Conservation (phyloP, 2,797 vertebrate species). For the Hippocampus kuda region DNA sequence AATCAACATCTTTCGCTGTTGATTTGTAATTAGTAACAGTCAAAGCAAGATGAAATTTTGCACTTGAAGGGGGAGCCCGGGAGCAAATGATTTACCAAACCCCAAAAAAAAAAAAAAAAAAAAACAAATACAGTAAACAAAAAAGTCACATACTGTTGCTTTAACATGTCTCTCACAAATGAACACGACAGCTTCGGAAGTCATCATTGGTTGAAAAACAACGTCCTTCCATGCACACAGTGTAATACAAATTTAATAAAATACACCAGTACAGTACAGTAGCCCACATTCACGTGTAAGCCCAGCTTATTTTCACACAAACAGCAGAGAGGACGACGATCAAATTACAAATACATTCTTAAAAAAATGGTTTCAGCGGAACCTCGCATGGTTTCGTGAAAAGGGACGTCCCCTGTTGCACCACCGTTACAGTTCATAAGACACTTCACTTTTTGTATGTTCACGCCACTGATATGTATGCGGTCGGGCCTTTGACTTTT, state of each 20-base stretch:
- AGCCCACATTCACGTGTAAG: constrained; percentile 98
- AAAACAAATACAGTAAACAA: background rate
- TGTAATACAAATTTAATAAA: constrained; percentile 99
- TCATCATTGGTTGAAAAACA: constrained; percentile 72
- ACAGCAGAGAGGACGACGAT: constrained; percentile 94
- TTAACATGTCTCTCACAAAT: background rate
- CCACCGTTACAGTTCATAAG: constrained; percentile 77
- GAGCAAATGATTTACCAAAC: background rate
- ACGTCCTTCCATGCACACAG: constrained; percentile 89
- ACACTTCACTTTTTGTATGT: constrained; percentile 67
- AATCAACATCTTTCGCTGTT: background rate
- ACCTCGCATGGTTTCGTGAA: constrained; percentile 85
- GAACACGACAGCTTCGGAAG: constrained; percentile 40
- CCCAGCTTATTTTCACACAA: constrained; percentile 98
- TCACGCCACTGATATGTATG: constrained; percentile 71
- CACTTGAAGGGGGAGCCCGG: background rate
- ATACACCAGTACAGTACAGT: constrained; percentile 86
- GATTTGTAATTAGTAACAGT: background rate
- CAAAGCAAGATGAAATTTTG: background rate
- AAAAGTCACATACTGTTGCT: constrained; percentile 4
- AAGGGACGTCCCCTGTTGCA: constrained; percentile 83
- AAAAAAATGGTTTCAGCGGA: constrained; percentile 80
- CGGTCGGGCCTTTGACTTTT: constrained; percentile 53
- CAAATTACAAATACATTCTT: constrained; percentile 98
- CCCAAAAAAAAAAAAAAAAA: background rate